These are phyloP conservation scores for Atta cephalotes DNA, from an alignment of 1,140 invertebrate species.

Conservation along the genomic window DNA sequence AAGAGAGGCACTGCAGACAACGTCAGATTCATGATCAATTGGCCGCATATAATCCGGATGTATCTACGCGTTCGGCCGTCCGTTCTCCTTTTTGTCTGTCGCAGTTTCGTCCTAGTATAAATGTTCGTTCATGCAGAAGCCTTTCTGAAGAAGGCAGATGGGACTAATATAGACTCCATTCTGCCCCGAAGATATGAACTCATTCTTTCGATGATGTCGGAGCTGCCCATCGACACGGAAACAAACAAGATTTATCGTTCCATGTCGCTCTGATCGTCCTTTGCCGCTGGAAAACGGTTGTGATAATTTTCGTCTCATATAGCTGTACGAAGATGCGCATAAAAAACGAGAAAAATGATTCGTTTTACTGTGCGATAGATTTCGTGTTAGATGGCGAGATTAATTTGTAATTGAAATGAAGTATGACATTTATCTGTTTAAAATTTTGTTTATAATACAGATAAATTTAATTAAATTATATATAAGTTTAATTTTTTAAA, in stretches of 20 bases:
- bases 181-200: conserved; percentile 82
- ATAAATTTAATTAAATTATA: too few relatives aligned
- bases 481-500: not conserved
- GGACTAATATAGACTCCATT: conserved; percentile 85
- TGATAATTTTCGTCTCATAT: conserved; percentile 9
- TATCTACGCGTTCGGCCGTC: conserved; percentile 76
- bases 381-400: not conserved
- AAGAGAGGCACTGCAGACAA: conserved; percentile 81
- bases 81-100: conserved; percentile 77
- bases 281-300: conserved; percentile 49
- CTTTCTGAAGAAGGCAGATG: conserved; percentile 82
- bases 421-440: not conserved
- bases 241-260: conserved; percentile 82
- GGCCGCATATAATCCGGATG: conserved; percentile 84
- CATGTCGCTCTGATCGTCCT: conserved; percentile 44
- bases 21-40: conserved; percentile 85
- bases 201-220: conserved; percentile 79
- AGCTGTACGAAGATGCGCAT: not conserved
- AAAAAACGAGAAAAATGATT: not conserved
- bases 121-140: conserved; percentile 81
- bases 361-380: not conserved
- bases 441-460: not conserved
- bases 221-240: conserved; percentile 80
- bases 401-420: not conserved
- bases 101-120: conserved; percentile 71